Percentiles rank a stretch among this genome's conserved stretches.
phyloP scores from a whole-genome alignment of 2,888 invertebrate genomes.

The Cephus sareptanus region DNA sequence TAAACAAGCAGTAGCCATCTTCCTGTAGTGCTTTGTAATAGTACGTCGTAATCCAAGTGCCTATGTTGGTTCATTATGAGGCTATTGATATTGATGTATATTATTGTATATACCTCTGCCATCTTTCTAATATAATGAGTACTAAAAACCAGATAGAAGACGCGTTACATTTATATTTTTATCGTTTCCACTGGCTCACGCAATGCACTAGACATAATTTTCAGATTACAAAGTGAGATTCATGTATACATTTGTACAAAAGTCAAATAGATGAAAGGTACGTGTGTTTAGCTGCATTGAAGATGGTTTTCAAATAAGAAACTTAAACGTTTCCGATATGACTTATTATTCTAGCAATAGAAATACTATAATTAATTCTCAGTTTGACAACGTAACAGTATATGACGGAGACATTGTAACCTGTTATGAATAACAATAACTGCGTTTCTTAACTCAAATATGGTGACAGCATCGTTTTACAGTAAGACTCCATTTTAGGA shows the following conservation, averaged over 20 bases:
- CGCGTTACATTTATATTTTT: neutral
- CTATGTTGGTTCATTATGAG: neutral
- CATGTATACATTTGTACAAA: neutral
- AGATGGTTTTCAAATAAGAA: neutral
- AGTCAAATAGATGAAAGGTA: neutral
- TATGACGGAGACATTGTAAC: neutral
- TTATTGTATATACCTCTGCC: neutral
- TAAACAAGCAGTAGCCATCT: neutral
- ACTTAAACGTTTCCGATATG: neutral
- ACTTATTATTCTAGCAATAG: neutral
- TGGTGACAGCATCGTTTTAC: neutral
- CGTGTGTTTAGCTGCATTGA: neutral
- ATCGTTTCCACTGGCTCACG: neutral
- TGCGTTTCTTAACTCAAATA: neutral
- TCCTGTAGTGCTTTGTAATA: neutral
- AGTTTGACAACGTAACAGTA: neutral
- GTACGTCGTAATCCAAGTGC: neutral
- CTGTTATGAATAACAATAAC: neutral
- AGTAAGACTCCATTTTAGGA: neutral
- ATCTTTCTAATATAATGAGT: neutral
- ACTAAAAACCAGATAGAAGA: neutral
- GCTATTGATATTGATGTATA: neutral
- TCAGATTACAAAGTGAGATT: neutral
- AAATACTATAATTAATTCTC: neutral
- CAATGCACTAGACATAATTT: neutral